phyloP scores from a whole-genome alignment of 2,888 invertebrate species.

The Chrysolina oricalcia region DNA sequence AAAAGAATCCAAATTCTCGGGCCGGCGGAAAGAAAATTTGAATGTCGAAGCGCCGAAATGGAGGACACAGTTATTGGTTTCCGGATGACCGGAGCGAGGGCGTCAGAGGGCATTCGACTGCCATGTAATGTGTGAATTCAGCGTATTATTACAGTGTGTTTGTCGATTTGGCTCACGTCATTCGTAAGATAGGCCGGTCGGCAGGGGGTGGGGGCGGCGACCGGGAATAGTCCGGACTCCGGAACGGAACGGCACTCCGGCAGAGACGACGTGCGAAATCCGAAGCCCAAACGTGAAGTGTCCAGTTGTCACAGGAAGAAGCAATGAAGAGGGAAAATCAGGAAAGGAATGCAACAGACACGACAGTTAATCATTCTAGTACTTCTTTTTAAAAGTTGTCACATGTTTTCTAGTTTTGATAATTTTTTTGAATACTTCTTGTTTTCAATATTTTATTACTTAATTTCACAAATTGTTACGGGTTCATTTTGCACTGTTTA shows the following conservation, averaged over 20 bases:
- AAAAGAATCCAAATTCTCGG: constrained; percentile 24
- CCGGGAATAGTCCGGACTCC: constrained; percentile 29
- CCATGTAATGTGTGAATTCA: constrained; percentile 64
- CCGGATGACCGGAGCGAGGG: constrained; percentile 61
- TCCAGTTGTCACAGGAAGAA: constrained; percentile 63
- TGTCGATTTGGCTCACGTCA: constrained; percentile 60
- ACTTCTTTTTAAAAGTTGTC: too few relatives aligned
- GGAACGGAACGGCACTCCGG: constrained; percentile 35
- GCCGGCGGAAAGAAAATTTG: constrained; percentile 41
- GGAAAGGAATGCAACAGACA: constrained; percentile 28
- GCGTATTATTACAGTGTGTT: constrained; percentile 63
- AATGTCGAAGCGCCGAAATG: constrained; percentile 49
- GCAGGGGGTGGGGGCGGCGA: constrained; percentile 26
- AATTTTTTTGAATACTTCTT: too few relatives aligned
- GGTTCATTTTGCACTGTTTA: too few relatives aligned
- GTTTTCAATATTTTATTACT: too few relatives aligned
- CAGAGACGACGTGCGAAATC: constrained; percentile 52
- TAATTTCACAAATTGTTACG: too few relatives aligned
- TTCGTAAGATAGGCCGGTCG: constrained; percentile 35
- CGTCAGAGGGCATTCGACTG: constrained; percentile 19
- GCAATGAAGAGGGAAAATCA: constrained; percentile 39
- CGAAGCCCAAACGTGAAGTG: constrained; percentile 60
- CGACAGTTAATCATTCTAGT: too few relatives aligned
- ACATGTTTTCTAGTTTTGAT: too few relatives aligned
- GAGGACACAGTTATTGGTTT: constrained; percentile 63